These are phyloP conservation scores for Mungos mungo DNA, from an alignment of 2,113 vertebrate species.

Conservation along the genomic window DNA sequence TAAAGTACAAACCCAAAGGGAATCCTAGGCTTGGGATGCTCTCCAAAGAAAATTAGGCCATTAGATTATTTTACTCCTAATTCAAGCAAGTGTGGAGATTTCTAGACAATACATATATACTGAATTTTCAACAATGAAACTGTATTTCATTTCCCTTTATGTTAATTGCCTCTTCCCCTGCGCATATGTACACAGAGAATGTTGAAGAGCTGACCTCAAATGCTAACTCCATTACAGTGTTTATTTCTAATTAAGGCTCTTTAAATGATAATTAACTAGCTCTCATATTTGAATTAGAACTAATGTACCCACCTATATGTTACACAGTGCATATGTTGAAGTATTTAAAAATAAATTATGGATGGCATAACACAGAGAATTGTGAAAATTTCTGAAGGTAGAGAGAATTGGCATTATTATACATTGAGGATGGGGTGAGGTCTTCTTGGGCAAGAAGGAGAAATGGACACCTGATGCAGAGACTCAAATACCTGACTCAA, in stretches of 20 bases:
- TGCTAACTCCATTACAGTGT: neutral
- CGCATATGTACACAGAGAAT: neutral
- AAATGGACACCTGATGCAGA: neutral
- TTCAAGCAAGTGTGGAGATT: neutral
- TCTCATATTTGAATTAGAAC: neutral
- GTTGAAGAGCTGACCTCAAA: neutral
- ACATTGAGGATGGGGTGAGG: neutral
- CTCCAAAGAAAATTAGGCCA: neutral
- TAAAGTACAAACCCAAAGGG: neutral
- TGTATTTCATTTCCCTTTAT: neutral
- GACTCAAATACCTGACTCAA: neutral
- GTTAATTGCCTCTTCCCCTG: neutral
- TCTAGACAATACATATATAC: neutral
- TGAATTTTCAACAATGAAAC: neutral
- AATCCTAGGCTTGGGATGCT: neutral
- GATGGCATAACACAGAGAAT: neutral
- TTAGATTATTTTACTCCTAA: neutral
- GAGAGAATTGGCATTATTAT: neutral
- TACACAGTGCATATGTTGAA: neutral
- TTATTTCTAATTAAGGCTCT: constrained; percentile 4
- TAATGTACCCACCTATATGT: neutral
- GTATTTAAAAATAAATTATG: constrained; percentile 2
- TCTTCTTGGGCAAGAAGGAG: neutral
- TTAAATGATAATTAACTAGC: neutral
- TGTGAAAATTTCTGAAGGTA: neutral